Evolutionary conservation across 1,140 invertebrate genomes (phyloP).

Genomic region (Caenorhabditis briggsae): DNA sequence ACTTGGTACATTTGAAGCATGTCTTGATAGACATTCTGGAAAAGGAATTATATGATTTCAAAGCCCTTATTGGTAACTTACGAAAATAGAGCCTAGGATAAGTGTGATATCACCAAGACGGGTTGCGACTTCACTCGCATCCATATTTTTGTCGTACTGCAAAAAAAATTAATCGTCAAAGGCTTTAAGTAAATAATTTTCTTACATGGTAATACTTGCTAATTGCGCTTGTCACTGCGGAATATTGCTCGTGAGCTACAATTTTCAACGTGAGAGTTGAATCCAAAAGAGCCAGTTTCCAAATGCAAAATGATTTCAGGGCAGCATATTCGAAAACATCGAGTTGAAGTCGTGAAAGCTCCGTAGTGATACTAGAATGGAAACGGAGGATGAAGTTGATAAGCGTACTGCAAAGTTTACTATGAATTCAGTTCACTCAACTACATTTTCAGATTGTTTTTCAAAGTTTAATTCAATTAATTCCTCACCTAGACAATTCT

Average conservation of each 20-base stretch:
- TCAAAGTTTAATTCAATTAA: too few relatives aligned
- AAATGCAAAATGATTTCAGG: conserved; percentile 18
- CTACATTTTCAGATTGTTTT: too few relatives aligned
- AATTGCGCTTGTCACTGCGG: not conserved
- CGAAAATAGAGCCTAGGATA: not conserved
- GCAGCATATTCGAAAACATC: conserved; percentile 27
- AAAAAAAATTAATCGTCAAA: not conserved
- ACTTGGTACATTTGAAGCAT: conserved; percentile 2
- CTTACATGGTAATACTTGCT: conserved; percentile 35
- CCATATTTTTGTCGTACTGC: conserved; percentile 17
- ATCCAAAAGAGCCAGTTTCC: conserved; percentile 30
- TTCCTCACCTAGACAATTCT: not conserved
- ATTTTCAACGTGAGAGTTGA: conserved; percentile 50
- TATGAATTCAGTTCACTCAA: too few relatives aligned
- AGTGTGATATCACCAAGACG: conserved; percentile 17
- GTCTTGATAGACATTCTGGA: conserved; percentile 32
- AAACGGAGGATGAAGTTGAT: conserved; percentile 17
- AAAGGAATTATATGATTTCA: not conserved
- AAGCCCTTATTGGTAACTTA: not conserved
- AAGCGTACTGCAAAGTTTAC: not conserved
- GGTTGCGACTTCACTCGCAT: not conserved
- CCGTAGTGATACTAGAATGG: conserved; percentile 8
- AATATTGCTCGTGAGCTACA: conserved; percentile 10
- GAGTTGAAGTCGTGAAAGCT: not conserved
- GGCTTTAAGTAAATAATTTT: not conserved